phyloP scores from a whole-genome alignment of 2,888 invertebrate species.

The Saturnia japonica region DNA sequence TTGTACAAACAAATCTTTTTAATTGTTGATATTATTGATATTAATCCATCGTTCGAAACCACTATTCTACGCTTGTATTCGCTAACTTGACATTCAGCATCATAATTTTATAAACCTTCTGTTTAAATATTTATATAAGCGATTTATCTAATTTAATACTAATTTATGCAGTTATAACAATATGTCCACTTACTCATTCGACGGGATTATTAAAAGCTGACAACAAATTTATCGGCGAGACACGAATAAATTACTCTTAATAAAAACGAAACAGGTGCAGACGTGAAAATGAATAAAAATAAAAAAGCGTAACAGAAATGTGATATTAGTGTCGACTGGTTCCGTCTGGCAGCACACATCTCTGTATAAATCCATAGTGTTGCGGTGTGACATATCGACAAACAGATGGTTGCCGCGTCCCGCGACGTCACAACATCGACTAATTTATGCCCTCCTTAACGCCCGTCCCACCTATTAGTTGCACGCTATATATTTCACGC shows the following conservation, averaged over 20 bases:
- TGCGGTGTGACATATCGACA: slow-evolving; percentile 77
- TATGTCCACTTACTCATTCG: slow-evolving; percentile 14
- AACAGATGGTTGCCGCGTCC: slow-evolving; percentile 73
- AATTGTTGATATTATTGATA: too few species aligned
- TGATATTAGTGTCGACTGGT: slow-evolving; percentile 15
- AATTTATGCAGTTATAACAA: slow-evolving; percentile 13
- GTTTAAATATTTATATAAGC: background rate
- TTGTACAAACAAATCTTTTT: too few species aligned
- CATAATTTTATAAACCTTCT: background rate
- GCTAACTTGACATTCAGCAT: background rate
- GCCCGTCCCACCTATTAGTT: slow-evolving; percentile 79
- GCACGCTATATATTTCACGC: slow-evolving; percentile 75
- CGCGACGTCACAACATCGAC: slow-evolving; percentile 76
- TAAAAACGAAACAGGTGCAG: slow-evolving; percentile 27
- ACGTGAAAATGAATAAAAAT: slow-evolving; percentile 24
- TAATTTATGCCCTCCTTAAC: slow-evolving; percentile 81
- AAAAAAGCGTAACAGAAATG: background rate
- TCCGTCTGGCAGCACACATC: slow-evolving; percentile 33
- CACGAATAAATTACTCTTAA: slow-evolving; percentile 18
- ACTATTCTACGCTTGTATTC: background rate
- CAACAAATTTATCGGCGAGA: slow-evolving; percentile 10
- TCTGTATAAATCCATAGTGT: slow-evolving; percentile 56
- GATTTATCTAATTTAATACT: background rate
- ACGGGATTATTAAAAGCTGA: slow-evolving; percentile 12
- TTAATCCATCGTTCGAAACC: background rate